Evolutionary conservation across 2,888 invertebrate species (phyloP).

Genomic region (Smittia aterrima): DNA sequence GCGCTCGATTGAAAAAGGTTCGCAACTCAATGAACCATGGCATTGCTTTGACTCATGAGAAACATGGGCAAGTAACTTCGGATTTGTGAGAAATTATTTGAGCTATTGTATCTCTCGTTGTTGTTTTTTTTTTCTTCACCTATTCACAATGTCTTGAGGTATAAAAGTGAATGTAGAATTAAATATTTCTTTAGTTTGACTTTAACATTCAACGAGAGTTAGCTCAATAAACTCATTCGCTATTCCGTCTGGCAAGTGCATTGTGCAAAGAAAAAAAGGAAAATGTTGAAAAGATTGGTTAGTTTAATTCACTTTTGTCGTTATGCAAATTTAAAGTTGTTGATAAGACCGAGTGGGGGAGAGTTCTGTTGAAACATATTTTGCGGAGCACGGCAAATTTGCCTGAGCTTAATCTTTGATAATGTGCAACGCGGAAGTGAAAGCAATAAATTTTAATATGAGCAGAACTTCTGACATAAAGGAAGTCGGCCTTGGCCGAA

Average conservation of each 20-base stretch:
- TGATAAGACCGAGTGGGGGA: background rate
- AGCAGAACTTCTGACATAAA: background rate
- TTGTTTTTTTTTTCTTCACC: slow-evolving; percentile 9
- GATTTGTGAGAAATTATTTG: slow-evolving; percentile 27
- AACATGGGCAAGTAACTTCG: too few relatives aligned
- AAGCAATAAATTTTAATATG: slow-evolving; percentile 20
- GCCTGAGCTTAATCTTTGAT: background rate
- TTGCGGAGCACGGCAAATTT: background rate
- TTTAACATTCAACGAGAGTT: slow-evolving; percentile 34
- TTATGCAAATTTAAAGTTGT: background rate
- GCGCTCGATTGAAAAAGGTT: background rate
- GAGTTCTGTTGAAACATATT: background rate
- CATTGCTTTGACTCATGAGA: background rate
- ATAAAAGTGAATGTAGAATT: slow-evolving; percentile 42
- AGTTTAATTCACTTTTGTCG: background rate
- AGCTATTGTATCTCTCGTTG: slow-evolving; percentile 3
- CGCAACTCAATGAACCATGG: slow-evolving; percentile 8
- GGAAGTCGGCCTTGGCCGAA: slow-evolving; percentile 6
- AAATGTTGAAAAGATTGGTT: slow-evolving; percentile 15
- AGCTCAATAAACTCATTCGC: background rate
- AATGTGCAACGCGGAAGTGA: slow-evolving; percentile 23
- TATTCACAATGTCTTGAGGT: slow-evolving; percentile 9
- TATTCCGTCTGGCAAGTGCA: slow-evolving; percentile 17
- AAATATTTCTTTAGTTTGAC: slow-evolving; percentile 39
- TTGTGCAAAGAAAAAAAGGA: slow-evolving; percentile 18